Conservation (phyloP, 2,888 invertebrate species). For the Diaphora mendica region DNA sequence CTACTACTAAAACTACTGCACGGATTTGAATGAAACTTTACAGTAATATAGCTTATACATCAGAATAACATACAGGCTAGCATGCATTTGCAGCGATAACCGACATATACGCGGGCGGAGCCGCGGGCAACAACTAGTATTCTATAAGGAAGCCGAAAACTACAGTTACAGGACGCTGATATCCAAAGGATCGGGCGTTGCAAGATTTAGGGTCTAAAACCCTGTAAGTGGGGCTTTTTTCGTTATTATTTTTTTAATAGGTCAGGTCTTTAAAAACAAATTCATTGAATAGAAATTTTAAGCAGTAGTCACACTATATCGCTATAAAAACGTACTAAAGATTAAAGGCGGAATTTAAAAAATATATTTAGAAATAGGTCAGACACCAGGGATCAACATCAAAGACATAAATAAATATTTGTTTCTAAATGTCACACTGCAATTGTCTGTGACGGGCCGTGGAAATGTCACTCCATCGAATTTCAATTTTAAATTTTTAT, state of each 20-base stretch:
- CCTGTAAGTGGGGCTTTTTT: neutral
- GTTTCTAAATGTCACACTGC: neutral
- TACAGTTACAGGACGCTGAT: neutral
- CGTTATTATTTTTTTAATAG: neutral
- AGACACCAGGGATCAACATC: neutral
- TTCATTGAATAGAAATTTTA: neutral
- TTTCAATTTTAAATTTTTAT: neutral
- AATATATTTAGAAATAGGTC: constrained; percentile 5
- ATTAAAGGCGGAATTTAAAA: neutral
- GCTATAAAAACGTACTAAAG: neutral
- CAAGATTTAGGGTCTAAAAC: too few species aligned
- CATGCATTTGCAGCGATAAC: too few species aligned
- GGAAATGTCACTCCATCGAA: neutral
- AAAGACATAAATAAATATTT: constrained; percentile 3
- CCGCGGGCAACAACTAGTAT: too few species aligned
- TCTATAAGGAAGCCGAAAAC: neutral
- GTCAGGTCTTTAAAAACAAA: neutral
- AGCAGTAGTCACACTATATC: neutral
- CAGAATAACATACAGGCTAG: too few species aligned
- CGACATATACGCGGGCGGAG: too few species aligned
- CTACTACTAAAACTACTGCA: too few species aligned
- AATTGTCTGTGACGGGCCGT: neutral
- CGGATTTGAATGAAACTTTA: too few species aligned
- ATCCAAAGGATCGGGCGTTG: too few species aligned
- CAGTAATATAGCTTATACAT: too few species aligned